Percentiles rank a stretch among this genome's conserved stretches.
These are phyloP conservation scores for Alviniconcha strummeri DNA, from an alignment of 2,888 invertebrate genomes.

Conservation along the genomic window DNA sequence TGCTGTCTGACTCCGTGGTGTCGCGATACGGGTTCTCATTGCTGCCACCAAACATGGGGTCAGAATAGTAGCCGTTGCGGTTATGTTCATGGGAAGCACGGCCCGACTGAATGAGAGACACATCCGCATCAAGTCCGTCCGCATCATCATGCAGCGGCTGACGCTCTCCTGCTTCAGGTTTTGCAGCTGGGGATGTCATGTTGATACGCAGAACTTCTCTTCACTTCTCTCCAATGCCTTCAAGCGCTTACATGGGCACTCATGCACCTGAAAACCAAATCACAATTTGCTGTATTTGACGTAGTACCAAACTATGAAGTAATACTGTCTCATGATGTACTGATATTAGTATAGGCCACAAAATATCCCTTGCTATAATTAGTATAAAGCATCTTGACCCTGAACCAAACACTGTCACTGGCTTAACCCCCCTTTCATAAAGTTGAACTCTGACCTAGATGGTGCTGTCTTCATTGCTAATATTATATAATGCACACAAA, in stretches of 20 bases:
- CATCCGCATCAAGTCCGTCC: conserved; percentile 46
- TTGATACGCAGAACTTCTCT: conserved; percentile 2
- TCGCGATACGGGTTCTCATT: conserved; percentile 66
- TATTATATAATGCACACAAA: too few relatives aligned
- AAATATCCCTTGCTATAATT: too few relatives aligned
- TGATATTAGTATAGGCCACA: too few relatives aligned
- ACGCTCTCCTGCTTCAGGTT: neutral
- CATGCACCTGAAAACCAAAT: neutral
- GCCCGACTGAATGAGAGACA: conserved; percentile 49
- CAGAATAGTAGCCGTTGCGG: conserved; percentile 47
- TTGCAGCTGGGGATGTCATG: conserved; percentile 18
- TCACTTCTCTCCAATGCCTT: neutral
- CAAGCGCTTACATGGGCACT: neutral
- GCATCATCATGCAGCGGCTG: conserved; percentile 41
- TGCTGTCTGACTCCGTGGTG: conserved; percentile 62
- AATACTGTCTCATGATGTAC: too few relatives aligned
- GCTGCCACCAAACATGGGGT: conserved; percentile 58
- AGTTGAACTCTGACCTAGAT: too few relatives aligned
- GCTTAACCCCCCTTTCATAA: too few relatives aligned
- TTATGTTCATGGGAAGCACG: conserved; percentile 32
- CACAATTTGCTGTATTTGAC: too few relatives aligned
- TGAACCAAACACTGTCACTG: too few relatives aligned
- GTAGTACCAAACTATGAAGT: too few relatives aligned
- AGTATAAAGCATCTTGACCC: too few relatives aligned
- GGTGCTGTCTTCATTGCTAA: too few relatives aligned